phyloP scores from a whole-genome alignment of 2,113 vertebrate species.

The Plestiodon gilberti region DNA sequence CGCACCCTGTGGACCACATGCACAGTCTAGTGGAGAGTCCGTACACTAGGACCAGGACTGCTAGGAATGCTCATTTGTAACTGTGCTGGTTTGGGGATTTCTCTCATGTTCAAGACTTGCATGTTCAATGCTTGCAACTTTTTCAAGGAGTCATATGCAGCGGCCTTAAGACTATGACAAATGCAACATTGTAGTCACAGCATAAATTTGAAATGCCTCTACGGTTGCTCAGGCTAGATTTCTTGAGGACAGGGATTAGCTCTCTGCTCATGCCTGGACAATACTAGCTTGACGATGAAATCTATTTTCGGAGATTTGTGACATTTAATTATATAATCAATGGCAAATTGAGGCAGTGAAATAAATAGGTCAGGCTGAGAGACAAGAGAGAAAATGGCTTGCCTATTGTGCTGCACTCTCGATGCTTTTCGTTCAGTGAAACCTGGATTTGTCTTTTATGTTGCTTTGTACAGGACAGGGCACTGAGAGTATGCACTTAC shows the following conservation, averaged over 20 bases:
- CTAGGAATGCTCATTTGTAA: neutral
- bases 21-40: neutral
- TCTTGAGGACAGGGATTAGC: neutral
- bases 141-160: neutral
- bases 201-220: neutral
- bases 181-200: neutral
- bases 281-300: neutral
- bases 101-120: neutral
- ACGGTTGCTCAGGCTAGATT: neutral
- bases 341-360: neutral
- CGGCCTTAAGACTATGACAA: neutral
- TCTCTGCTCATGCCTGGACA: neutral
- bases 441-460: constrained; percentile 27
- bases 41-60: too few species aligned
- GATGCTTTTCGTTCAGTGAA: neutral
- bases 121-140: neutral
- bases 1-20: too few species aligned
- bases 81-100: too few species aligned
- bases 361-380: neutral
- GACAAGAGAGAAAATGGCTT: neutral
- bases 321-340: constrained; percentile 1
- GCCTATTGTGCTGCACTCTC: neutral
- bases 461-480: constrained; percentile 67
- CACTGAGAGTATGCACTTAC: constrained; percentile 67
- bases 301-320: neutral